phyloP scores from a whole-genome alignment of 2,888 invertebrate genomes.

The Mylabris sibirica region DNA sequence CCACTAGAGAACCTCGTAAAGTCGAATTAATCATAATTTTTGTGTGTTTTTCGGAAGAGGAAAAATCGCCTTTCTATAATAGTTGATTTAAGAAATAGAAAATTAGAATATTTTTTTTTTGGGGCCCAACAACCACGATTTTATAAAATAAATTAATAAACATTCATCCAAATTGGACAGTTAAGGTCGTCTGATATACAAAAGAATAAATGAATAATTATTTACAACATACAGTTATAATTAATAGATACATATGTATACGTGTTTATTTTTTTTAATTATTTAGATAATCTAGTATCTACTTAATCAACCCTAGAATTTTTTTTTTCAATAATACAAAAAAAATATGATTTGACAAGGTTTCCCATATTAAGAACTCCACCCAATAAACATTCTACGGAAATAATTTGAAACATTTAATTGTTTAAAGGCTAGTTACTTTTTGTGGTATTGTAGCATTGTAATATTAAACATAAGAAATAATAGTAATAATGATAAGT shows the following conservation, averaged over 20 bases:
- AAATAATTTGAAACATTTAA: slow-evolving; percentile 34
- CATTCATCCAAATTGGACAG: slow-evolving; percentile 3
- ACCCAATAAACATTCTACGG: slow-evolving; percentile 32
- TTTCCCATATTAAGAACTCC: slow-evolving; percentile 20
- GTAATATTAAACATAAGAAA: slow-evolving; percentile 17
- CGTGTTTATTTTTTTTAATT: background rate
- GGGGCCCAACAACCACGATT: background rate
- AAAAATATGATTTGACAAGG: slow-evolving; percentile 23
- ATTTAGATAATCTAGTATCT: background rate
- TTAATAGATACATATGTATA: background rate
- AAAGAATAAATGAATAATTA: slow-evolving; percentile 2
- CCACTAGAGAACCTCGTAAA: slow-evolving; percentile 4
- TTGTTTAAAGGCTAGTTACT: slow-evolving; percentile 31
- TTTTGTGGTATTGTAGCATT: slow-evolving; percentile 25
- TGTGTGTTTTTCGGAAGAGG: background rate
- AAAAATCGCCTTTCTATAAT: background rate
- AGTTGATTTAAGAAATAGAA: background rate
- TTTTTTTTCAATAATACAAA: background rate
- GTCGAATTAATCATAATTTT: background rate
- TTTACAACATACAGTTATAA: background rate
- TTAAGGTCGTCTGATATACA: background rate
- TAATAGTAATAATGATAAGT: slow-evolving; percentile 3
- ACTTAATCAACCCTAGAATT: background rate
- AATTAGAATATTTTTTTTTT: background rate
- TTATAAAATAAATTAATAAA: slow-evolving; percentile 1